A percentile compares a stretch with the other conserved stretches of the same genome.
Evolutionary conservation across 2,888 invertebrate species (phyloP).

Genomic region (Eupithecia insigniata): DNA sequence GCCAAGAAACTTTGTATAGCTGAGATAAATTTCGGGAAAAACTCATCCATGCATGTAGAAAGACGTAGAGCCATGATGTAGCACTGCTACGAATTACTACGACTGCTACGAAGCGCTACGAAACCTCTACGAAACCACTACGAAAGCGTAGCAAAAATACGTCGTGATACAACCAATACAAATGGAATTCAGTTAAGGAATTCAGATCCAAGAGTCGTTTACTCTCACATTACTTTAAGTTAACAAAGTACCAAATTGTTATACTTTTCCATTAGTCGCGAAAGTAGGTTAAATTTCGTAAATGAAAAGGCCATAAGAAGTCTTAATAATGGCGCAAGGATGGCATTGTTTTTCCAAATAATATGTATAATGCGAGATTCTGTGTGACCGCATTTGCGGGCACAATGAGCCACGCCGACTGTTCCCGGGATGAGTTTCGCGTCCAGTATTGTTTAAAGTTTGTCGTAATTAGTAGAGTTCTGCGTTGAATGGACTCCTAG

Average conservation of each 20-base stretch:
- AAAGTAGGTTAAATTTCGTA: conserved; percentile 19
- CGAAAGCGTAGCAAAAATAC: neutral
- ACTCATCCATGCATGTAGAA: neutral
- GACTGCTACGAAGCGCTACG: conserved; percentile 8
- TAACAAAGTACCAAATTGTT: conserved; percentile 4
- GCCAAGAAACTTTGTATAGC: conserved; percentile 25
- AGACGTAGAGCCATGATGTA: neutral
- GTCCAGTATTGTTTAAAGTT: conserved; percentile 84
- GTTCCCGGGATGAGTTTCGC: conserved; percentile 79
- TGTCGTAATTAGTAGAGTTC: conserved; percentile 83
- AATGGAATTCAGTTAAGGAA: neutral
- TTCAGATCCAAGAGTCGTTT: neutral
- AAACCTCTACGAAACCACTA: neutral
- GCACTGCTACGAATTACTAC: conserved; percentile 12
- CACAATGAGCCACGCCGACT: conserved; percentile 77
- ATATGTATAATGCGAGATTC: conserved; percentile 79
- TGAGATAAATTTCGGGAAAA: conserved; percentile 18
- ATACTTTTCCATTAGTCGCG: conserved; percentile 20
- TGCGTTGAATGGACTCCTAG: conserved; percentile 76
- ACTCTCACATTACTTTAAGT: conserved; percentile 8
- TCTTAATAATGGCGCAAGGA: conserved; percentile 77
- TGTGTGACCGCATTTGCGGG: conserved; percentile 80
- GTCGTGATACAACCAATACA: neutral
- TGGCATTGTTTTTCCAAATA: conserved; percentile 80
- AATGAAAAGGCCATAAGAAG: conserved; percentile 68